Base-by-base conservation (phyloP, 2,888 invertebrate genomes). In the Diaprepes abbreviatus region DNA sequence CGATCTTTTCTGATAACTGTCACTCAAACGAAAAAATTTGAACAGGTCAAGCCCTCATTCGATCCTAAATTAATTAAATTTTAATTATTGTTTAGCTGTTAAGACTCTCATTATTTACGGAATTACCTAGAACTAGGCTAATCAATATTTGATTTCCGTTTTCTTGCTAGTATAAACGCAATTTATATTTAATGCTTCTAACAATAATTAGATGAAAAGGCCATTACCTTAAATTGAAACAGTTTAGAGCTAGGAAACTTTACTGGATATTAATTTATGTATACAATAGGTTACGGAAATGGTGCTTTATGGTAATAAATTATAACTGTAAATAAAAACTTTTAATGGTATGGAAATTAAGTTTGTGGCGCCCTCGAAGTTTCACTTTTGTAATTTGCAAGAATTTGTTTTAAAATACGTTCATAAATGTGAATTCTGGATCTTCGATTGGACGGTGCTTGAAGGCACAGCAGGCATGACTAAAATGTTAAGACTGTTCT, bases 91-190 rank as follows among this genome's bases (percentile, higher is more conserved):
- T 74, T 73, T 71, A 72, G 74, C 72, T 73, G 73, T 77, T 76
- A 77, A 75, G 71, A 73, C 73, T 75, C 73, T 74, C 74, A 76
- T 69, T 64, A 75, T 74, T 73, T 72, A 74, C 67, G 72, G 66
- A 71, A 75, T 74, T 73, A 72, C 71, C 68, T 66, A 63, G 62
- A 74, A 73, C 70, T 73, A 71, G 74, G 74, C 67, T 74, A 76
- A 76, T 76, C 75, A 74, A 74, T 76, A 74, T 71, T 74, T 74
- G 74, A 76, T 74, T 74, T 70, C 70, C 71, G 71, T 74, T 74
- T 73, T 74, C 72, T 71, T 71, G 64, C 70, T 66, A 69, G 52
- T 70, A 71, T 69, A 69, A 55, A 66, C 54, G 48, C 67, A 67
- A 71, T 72, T 69, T 69, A 71, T 69, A 72, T 74, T 74, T 67